Evolutionary conservation across 1,140 invertebrate genomes (phyloP), one percentile per base, ranked within the genome.

Genomic region (Teleopsis dalmanni): DNA sequence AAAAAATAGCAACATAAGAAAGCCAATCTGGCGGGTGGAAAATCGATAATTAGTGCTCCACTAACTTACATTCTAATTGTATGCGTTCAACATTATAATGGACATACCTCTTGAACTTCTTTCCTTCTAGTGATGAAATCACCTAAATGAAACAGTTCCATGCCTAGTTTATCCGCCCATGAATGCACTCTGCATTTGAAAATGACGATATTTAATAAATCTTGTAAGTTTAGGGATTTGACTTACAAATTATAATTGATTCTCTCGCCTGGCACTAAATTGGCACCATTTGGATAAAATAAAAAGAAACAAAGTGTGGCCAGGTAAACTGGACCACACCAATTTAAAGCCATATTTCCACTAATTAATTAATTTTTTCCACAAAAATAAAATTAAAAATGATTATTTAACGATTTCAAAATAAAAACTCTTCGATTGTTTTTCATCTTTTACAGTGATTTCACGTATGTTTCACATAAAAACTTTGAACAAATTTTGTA

Each of bases 101-200:
- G 5, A 7, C 73, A 72, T 72, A 81, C 79, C 54, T 81, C 79
- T 60, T 82, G 78, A 51, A 86, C 81, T 57, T 82, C 80, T 57
- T 83, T 79, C 59, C 82, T 76, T 57, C 81, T 78, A 21, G 82
- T 85, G 54, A 85, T 82, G 61, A 81, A 82, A 60, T 83, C 81
- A 48, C 81, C 83, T 56, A 84, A 76, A 58, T 82, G 77, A 56
- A 80, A 83, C 46, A 86, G 63, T 62, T 86, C 83, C 62, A 78
- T 79, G 22, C 83, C 82, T 46, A 85, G 71, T 64, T 83, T 84
- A 59, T 82, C 74, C 23, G 81, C 82, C 84, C 83, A 85, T 60
- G 76, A 73, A 64, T 81, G 79, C 27, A 83, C 83, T 51, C 84
- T 86, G 59, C 2, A 58, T 56, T 44, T 51, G 11, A 9, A 44